Evolutionary conservation across 2,797 vertebrate species (phyloP).

Genomic region (Myiothlypis chrysogaster): DNA sequence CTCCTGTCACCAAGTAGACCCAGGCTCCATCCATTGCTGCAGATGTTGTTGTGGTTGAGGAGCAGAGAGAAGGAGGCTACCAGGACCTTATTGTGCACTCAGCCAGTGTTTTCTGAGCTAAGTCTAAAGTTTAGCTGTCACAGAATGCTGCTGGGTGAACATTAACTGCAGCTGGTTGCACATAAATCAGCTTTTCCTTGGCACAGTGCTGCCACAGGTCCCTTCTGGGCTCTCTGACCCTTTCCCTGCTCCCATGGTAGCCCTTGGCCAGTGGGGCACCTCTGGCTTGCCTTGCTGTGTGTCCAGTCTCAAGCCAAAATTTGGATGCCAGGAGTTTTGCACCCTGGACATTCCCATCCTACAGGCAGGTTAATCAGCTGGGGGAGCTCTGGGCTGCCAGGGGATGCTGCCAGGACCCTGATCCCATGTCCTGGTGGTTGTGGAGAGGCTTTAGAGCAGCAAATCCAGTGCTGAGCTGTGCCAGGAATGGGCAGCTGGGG

Average conservation of each 20-base stretch:
- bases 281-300: not conserved
- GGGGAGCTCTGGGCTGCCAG: not conserved
- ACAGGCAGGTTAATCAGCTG: rapidly evolving
- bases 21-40: not conserved
- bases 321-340: not conserved
- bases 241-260: not conserved
- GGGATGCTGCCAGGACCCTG: not conserved
- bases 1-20: conserved; percentile 60
- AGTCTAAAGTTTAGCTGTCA: not conserved
- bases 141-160: not conserved
- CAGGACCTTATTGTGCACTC: not conserved
- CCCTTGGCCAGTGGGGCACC: not conserved
- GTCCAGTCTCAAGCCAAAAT: not conserved
- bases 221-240: not conserved
- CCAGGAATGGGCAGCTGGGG: not conserved
- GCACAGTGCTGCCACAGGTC: not conserved
- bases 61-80: not conserved
- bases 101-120: not conserved
- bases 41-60: not conserved
- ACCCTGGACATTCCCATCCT: not conserved
- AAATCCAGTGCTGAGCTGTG: not conserved
- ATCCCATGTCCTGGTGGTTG: not conserved
- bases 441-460: not conserved
- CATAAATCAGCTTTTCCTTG: not conserved
- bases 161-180: not conserved